Percentiles rank a stretch among this genome's conserved stretches.
Evolutionary conservation across 2,797 vertebrate species (phyloP).

Genomic region (Argya squamiceps): DNA sequence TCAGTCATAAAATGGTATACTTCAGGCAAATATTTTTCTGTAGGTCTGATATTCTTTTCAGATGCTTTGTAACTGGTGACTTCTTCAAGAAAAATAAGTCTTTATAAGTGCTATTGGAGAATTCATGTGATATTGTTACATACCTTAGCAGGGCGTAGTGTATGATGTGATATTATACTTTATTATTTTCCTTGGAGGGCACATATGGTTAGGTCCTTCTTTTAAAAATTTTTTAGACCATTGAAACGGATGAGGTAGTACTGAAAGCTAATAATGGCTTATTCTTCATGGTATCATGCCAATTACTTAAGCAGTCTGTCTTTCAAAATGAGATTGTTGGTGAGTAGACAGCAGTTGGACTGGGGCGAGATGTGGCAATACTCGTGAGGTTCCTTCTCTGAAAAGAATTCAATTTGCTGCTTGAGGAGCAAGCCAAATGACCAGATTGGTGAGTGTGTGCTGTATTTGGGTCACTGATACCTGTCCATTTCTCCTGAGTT

Average conservation of each 20-base stretch:
- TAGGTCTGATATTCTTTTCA: background rate
- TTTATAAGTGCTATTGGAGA: background rate
- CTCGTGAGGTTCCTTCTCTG: background rate
- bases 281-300: background rate
- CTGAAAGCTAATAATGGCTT: background rate
- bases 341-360: too few relatives aligned
- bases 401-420: background rate
- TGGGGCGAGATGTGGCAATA: background rate
- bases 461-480: background rate
- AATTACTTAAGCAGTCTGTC: background rate
- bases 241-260: background rate
- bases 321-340: background rate
- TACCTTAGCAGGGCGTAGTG: background rate
- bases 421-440: background rate
- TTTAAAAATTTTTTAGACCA: background rate
- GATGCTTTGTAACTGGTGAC: background rate
- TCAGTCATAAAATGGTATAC: background rate
- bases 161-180: background rate
- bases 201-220: background rate
- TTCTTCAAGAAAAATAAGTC: background rate
- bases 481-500: background rate
- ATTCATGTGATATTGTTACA: background rate
- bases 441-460: background rate
- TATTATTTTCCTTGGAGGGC: background rate
- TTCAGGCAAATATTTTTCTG: background rate